Evolutionary conservation across 2,797 vertebrate species (phyloP).

Genomic region (Myotis vivesi): DNA sequence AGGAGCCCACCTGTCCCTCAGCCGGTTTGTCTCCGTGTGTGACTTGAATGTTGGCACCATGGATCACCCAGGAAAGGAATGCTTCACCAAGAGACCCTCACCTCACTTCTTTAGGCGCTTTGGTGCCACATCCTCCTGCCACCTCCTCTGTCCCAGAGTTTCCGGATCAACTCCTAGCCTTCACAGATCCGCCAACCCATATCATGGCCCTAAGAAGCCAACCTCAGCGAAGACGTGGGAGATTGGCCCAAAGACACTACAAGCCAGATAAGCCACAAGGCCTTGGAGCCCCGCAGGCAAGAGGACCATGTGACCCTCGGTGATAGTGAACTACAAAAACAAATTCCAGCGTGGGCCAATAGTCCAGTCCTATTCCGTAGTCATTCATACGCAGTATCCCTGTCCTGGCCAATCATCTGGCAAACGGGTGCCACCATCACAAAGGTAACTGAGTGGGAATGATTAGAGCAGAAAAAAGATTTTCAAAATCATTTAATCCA

Average conservation of each 20-base stretch:
- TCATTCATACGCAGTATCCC: not conserved
- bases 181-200: not conserved
- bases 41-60: not conserved
- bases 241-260: not conserved
- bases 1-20: slow-evolving; percentile 12
- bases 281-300: not conserved
- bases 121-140: not conserved
- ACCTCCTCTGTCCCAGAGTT: not conserved
- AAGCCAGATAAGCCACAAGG: not conserved
- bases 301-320: not conserved
- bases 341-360: not conserved
- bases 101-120: not conserved
- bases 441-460: not conserved
- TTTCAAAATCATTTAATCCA: not conserved
- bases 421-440: not conserved
- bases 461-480: not conserved
- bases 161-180: not conserved
- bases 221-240: not conserved
- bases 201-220: not conserved
- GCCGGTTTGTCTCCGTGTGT: not conserved
- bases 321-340: not conserved
- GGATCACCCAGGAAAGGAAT: not conserved
- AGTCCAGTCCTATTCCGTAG: not conserved
- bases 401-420: not conserved
- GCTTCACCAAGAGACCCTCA: not conserved